phyloP scores from a whole-genome alignment of 2,888 invertebrate species.

The Zaprionus bogoriensis region DNA sequence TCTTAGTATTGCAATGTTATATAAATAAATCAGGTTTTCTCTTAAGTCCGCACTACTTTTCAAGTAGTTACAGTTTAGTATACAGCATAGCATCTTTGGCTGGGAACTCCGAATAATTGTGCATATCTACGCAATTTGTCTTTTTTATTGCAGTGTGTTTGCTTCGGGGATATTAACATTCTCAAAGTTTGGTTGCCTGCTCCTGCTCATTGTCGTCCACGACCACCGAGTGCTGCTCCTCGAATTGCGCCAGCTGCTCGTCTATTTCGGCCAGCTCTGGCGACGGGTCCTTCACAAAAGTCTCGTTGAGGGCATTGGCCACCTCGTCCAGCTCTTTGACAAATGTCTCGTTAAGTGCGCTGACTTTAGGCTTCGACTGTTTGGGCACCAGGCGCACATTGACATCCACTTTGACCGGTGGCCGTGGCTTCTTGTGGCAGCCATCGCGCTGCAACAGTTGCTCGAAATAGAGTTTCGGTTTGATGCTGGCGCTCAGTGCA shows the following conservation, averaged over 20 bases:
- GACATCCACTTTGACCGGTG: conserved; percentile 90
- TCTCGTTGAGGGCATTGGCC: conserved; percentile 63
- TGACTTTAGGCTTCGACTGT: conserved; percentile 50
- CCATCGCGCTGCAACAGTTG: conserved; percentile 69
- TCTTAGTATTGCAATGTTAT: no score
- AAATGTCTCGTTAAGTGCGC: conserved; percentile 57
- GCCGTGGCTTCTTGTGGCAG: conserved; percentile 66
- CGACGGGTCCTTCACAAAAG: conserved; percentile 58
- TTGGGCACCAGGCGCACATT: conserved; percentile 90
- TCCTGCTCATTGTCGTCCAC: conserved; percentile 36
- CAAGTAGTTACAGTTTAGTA: no score
- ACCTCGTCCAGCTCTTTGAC: conserved; percentile 62
- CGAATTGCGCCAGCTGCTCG: conserved; percentile 51
- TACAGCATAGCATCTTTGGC: no score
- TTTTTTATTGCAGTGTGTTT: no score
- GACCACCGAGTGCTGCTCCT: conserved; percentile 23
- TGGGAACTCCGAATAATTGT: no score
- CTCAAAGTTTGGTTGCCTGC: conserved; percentile 57
- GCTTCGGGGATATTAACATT: conserved; percentile 44
- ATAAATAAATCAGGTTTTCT: no score
- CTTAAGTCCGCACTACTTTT: no score
- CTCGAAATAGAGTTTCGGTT: conserved; percentile 71
- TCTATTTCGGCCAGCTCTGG: conserved; percentile 57
- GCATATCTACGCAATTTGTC: no score
- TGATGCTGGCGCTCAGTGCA: conserved; percentile 61